These are phyloP conservation scores for Catostylus mosaicus DNA, from an alignment of 30 jellyfish, hydroid and myxozoan species.

Conservation along the genomic window DNA sequence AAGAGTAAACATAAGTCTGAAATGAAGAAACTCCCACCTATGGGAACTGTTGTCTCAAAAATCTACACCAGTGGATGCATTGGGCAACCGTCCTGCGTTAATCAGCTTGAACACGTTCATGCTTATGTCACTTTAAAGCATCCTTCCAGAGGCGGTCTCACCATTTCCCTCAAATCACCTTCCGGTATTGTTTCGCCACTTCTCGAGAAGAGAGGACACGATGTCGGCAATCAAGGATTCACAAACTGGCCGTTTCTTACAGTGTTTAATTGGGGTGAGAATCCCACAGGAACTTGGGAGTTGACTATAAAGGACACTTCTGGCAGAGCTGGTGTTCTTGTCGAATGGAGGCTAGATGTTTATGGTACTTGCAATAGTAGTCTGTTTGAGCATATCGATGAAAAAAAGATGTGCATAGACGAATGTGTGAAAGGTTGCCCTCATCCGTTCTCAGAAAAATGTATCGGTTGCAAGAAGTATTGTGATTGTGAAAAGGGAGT, in stretches of 20 bases:
- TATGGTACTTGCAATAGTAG: constrained; percentile 87
- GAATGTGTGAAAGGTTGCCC: constrained; percentile 91
- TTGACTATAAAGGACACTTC: constrained; percentile 89
- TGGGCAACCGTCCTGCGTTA: constrained; percentile 82
- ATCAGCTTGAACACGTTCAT: constrained; percentile 92
- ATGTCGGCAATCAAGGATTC: constrained; percentile 77
- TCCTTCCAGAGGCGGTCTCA: constrained; percentile 84
- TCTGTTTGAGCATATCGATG: constrained; percentile 70
- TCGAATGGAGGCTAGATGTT: constrained; percentile 83
- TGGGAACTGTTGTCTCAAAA: constrained; percentile 47
- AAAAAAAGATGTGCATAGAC: constrained; percentile 80
- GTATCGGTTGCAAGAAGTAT: constrained; percentile 82
- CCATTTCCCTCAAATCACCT: constrained; percentile 85
- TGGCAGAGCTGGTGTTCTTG: constrained; percentile 69
- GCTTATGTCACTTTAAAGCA: constrained; percentile 78
- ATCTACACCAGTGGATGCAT: constrained; percentile 84
- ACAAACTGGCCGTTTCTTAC: constrained; percentile 93
- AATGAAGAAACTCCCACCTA: constrained; percentile 48
- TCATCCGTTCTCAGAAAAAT: constrained; percentile 77
- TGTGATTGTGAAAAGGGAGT: constrained; percentile 94
- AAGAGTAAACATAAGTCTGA: constrained; percentile 56
- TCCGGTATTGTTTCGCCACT: constrained; percentile 82
- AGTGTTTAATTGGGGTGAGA: constrained; percentile 96
- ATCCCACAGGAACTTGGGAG: constrained; percentile 96
- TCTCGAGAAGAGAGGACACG: constrained; percentile 76